Percentiles rank a stretch among this genome's conserved stretches.
These are phyloP conservation scores for Vireo griseus DNA, from an alignment of 2,797 vertebrate genomes.

Conservation along the genomic window DNA sequence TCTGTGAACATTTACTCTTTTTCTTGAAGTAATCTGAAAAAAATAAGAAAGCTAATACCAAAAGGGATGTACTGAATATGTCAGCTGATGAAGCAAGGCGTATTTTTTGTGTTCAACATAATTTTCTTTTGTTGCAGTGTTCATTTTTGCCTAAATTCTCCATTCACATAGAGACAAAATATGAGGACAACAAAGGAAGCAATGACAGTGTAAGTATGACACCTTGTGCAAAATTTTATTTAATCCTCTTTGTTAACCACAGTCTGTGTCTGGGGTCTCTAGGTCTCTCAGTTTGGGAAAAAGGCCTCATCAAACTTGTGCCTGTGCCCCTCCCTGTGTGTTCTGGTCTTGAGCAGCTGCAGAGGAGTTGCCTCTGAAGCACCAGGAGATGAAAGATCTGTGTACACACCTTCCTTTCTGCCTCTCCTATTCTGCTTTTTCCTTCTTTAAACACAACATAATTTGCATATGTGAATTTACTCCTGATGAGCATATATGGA, in stretches of 20 bases:
- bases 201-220: constrained; percentile 87
- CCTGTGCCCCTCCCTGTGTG: background rate
- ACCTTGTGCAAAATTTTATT: background rate
- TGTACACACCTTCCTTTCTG: background rate
- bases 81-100: background rate
- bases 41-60: background rate
- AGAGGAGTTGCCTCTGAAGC: background rate
- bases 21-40: background rate
- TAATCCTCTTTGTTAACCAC: background rate
- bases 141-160: constrained; percentile 96
- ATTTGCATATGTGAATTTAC: background rate
- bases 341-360: background rate
- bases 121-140: constrained; percentile 78
- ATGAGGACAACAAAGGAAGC: constrained; percentile 87
- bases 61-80: background rate
- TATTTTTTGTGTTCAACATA: background rate
- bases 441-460: background rate
- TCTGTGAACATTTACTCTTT: background rate
- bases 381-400: background rate
- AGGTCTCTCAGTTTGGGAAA: background rate
- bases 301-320: background rate
- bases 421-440: background rate
- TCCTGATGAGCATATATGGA: background rate
- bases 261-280: background rate
- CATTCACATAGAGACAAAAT: constrained; percentile 96